Percentiles rank a stretch among this genome's conserved stretches.
Evolutionary conservation across 2,797 vertebrate species (phyloP).

Genomic region (Chrosomus eos): DNA sequence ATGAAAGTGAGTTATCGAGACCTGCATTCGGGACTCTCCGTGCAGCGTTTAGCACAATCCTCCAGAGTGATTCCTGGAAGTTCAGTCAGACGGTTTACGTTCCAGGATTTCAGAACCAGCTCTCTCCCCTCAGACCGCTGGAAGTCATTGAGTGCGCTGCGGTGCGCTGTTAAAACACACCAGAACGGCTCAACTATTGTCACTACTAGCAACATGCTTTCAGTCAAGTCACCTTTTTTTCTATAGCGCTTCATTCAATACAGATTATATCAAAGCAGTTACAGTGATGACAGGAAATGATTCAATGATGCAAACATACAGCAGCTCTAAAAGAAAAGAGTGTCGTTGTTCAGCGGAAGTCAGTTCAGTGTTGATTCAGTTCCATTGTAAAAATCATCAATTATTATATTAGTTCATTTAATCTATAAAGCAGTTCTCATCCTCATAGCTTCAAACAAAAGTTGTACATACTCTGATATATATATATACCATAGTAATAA

Average conservation of each 20-base stretch:
- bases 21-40: conserved; percentile 82
- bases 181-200: background rate
- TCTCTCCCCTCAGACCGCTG: conserved; percentile 88
- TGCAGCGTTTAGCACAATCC: conserved; percentile 85
- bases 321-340: no score
- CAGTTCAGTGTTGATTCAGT: background rate
- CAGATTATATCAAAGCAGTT: no score
- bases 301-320: background rate
- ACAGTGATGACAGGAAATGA: background rate
- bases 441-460: no score
- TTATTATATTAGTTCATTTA: background rate
- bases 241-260: background rate
- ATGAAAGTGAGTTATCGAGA: conserved; percentile 55
- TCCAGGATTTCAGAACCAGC: conserved; percentile 76
- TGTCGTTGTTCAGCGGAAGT: no score
- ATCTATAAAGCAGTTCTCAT: no score
- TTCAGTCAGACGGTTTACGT: conserved; percentile 63
- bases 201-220: background rate
- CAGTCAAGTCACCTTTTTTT: background rate
- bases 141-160: conserved; percentile 91
- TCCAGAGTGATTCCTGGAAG: conserved; percentile 75
- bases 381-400: background rate
- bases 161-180: conserved; percentile 73
- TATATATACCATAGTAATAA: no score
- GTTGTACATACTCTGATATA: no score